Evolutionary conservation across 2,797 vertebrate species (phyloP), one percentile per base, ranked within the genome.

Genomic region (Antennarius maculatus): DNA sequence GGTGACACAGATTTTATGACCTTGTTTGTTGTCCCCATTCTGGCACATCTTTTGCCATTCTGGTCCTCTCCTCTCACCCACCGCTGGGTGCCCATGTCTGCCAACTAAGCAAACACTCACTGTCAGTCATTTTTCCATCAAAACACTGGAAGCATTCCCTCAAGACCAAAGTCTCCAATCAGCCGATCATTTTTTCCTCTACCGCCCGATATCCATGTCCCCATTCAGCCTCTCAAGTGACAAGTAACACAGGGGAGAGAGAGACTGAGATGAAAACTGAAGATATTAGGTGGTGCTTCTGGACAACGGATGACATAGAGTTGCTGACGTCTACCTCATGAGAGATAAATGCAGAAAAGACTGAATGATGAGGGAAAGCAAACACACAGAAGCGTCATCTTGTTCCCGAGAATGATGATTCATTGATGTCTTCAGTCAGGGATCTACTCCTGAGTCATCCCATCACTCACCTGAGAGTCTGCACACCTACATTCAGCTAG

Each of bases 41-140:
- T 80, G 81, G 83, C 81, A 56, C 29, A 0, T 74, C 80, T 79
- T 79, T 65, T 60, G 75, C 79, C 72, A 76, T 76, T 67, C 84
- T 78, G 77, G 77, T 64, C 71, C 58, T 60, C 63, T 66, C 71
- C 50, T 31, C 66, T 73, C 66, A 78, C 72, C 71, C 77, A 81
- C 80, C 80, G 84, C 81, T 81, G 82, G 80, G 86, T 72, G 73
- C 60, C 53, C 71, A 61, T 64, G 73, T 79, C 86, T 88, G 86
- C 84, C 89, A 88, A 76, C 57, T 50, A 29, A 69, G 61, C 72
- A 73, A 84, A 78, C 79, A 83, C 79, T 84, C 70, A 80, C 85
- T 89, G 88, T 92, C 88, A 89, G 48, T 89, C 86, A 86, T 81
- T 66, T 84, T 67, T 71, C 56, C 31, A 54, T 86, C 82, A 81